These are phyloP conservation scores for Antheraea assamensis DNA, from an alignment of 2,888 invertebrate species.

Conservation along the genomic window DNA sequence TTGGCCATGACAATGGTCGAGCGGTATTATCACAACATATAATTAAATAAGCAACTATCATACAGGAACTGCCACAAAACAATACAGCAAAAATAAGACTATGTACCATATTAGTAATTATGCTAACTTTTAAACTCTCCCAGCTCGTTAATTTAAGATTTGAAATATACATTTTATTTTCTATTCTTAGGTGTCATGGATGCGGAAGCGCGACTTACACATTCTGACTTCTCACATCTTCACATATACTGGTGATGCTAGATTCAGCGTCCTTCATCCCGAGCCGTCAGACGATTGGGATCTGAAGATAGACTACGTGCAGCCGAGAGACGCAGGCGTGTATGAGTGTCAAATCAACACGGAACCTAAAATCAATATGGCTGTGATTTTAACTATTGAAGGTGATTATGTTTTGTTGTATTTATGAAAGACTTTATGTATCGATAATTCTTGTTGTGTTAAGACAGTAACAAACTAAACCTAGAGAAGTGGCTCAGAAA, in stretches of 20 bases:
- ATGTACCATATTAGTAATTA: not conserved
- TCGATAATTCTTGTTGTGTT: too few relatives aligned
- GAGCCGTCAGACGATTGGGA: slow-evolving; percentile 94
- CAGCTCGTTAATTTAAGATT: not conserved
- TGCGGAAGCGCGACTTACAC: slow-evolving; percentile 91
- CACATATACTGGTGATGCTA: slow-evolving; percentile 93
- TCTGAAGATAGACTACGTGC: slow-evolving; percentile 91
- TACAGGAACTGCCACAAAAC: not conserved
- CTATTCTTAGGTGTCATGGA: slow-evolving; percentile 88
- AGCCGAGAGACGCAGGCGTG: slow-evolving; percentile 91
- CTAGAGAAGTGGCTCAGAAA: too few relatives aligned
- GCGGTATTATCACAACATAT: too few relatives aligned
- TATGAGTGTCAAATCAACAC: slow-evolving; percentile 96
- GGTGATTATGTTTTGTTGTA: slow-evolving; percentile 73
- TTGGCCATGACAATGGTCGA: too few relatives aligned
- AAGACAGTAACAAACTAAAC: too few relatives aligned
- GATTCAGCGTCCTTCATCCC: slow-evolving; percentile 92
- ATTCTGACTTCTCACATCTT: slow-evolving; percentile 91
- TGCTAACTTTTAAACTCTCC: not conserved
- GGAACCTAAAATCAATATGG: slow-evolving; percentile 94
- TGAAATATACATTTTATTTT: not conserved
- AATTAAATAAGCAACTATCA: not conserved
- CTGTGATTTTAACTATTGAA: slow-evolving; percentile 90
- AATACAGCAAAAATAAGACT: not conserved
- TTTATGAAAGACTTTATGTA: not conserved